phyloP scores from a whole-genome alignment of 2,888 invertebrate genomes.

The Metalampra italica region DNA sequence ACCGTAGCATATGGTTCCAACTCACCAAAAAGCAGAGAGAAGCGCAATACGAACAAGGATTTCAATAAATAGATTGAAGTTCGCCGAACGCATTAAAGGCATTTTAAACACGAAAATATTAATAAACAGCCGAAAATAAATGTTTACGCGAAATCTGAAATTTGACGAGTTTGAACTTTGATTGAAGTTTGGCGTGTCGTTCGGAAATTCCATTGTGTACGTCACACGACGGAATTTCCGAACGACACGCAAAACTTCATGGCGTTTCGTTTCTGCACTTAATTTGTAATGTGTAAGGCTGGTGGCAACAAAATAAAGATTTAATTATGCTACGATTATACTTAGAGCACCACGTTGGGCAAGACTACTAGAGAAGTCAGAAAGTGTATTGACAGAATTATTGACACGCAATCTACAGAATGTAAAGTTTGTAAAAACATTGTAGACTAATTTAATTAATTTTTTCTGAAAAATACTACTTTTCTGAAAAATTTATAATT shows the following conservation, averaged over 20 bases:
- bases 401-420: no score
- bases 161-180: slow-evolving; percentile 11
- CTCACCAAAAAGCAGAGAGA: slow-evolving; percentile 77
- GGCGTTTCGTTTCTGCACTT: neutral
- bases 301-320: no score
- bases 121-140: slow-evolving; percentile 10
- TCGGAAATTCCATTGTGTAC: slow-evolving; percentile 19
- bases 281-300: no score
- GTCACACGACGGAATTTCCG: slow-evolving; percentile 15
- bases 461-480: no score
- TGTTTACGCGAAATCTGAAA: slow-evolving; percentile 6
- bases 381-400: no score
- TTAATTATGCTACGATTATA: no score
- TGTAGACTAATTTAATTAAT: no score
- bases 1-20: slow-evolving; percentile 37
- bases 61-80: slow-evolving; percentile 68
- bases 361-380: no score
- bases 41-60: slow-evolving; percentile 68
- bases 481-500: no score
- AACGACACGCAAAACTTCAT: slow-evolving; percentile 21
- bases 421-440: no score
- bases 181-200: slow-evolving; percentile 23
- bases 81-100: slow-evolving; percentile 67
- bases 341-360: no score
- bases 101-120: slow-evolving; percentile 33